Percentiles rank a stretch among this genome's conserved stretches.
Conservation (phyloP, 1,140 invertebrate genomes). For the Ceratina japonica region DNA sequence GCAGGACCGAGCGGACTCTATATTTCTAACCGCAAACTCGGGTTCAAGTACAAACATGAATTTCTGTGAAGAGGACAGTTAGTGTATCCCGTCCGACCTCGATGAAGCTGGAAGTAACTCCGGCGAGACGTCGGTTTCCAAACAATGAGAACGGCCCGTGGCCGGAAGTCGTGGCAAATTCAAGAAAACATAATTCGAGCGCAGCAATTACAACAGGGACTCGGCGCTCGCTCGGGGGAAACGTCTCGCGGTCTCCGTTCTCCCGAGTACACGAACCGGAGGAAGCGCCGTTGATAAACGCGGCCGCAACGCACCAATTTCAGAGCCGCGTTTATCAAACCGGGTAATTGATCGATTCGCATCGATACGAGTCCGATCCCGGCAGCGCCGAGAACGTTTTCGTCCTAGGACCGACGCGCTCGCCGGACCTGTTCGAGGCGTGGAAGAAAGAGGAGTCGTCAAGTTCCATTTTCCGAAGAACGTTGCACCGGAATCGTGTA, state of each 20-base stretch:
- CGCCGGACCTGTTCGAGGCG: constrained; percentile 2
- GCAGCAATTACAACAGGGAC: constrained; percentile 15
- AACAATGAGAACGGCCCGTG: constrained; percentile 17
- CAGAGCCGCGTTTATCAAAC: constrained; percentile 30
- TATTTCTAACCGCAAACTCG: neutral
- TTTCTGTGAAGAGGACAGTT: constrained; percentile 26
- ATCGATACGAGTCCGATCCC: constrained; percentile 45
- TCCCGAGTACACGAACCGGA: neutral
- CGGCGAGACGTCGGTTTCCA: constrained; percentile 1
- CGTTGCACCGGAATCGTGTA: neutral
- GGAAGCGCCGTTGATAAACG: neutral
- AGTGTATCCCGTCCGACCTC: neutral
- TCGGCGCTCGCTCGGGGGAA: neutral
- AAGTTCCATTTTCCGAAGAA: neutral
- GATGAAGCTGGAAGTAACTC: constrained; percentile 4
- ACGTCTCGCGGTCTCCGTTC: neutral
- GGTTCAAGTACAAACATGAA: constrained; percentile 2
- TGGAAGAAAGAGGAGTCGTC: neutral
- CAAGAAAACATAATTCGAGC: constrained; percentile 39
- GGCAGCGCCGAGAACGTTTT: constrained; percentile 47
- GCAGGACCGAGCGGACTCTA: neutral
- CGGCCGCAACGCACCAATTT: neutral
- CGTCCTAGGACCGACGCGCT: constrained; percentile 44
- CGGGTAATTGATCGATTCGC: neutral
- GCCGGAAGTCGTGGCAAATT: constrained; percentile 40